Evolutionary conservation across 2,797 vertebrate genomes (phyloP).

Genomic region (Coracias cyanogaster): DNA sequence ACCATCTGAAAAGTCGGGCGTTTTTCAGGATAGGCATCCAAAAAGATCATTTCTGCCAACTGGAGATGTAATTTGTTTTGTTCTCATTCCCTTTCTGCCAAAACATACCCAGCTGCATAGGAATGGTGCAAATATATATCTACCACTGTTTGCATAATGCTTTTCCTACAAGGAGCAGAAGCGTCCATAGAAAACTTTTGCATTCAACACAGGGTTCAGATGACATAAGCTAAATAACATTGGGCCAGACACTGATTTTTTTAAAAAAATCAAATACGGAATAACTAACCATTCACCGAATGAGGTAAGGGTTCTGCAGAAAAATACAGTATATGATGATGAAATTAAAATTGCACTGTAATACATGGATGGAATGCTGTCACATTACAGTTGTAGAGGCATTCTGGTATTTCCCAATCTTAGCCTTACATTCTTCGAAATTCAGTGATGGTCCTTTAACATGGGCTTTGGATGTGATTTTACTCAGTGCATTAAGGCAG

Average conservation of each 20-base stretch:
- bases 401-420: not conserved
- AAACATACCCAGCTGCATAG: not conserved
- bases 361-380: not conserved
- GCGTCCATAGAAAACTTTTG: not conserved
- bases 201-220: not conserved
- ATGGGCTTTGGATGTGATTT: not conserved
- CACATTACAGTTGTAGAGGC: not conserved
- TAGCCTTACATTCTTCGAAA: not conserved
- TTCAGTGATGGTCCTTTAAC: not conserved
- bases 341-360: not conserved
- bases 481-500: not conserved
- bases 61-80: not conserved
- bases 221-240: not conserved
- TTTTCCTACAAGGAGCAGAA: not conserved
- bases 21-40: not conserved
- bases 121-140: not conserved
- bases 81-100: not conserved
- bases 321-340: not conserved
- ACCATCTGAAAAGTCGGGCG: not conserved
- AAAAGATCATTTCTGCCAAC: not conserved
- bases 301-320: not conserved
- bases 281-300: not conserved
- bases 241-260: not conserved
- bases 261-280: not conserved
- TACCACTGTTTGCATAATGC: not conserved